Base-by-base conservation (phyloP, 2,797 vertebrate species). In the Nannoperca australis region DNA sequence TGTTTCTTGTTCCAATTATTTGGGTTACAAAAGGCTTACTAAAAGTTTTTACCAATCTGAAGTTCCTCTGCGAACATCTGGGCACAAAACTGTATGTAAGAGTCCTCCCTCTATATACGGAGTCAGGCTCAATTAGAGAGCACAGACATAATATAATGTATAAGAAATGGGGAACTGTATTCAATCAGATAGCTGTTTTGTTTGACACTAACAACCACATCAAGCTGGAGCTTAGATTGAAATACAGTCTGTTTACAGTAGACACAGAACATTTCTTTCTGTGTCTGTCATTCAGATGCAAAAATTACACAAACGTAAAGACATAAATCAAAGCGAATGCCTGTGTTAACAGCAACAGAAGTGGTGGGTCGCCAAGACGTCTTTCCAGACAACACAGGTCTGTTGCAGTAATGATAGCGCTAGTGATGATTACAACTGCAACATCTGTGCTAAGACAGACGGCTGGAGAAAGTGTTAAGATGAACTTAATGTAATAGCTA, bases 81-180 rank as follows among this genome's bases (percentile, higher is more conserved):
- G 36, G 17, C 58, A 67, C 54, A 55, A 24, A 83, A 47, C 47
- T 66, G 51, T 18, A 44, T 73, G 64, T 71, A 36, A 45, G 24
- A 73, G 47, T 68, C 78, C 27, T 70, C 60, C 67, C 76, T 64
- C 64, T 55, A 71, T 70, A 76, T 53, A 49, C 61, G 73, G 50
- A 83, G 82, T 74, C 76, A 60, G 72, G 64, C 70, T 82, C 59
- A 82, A 89, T 90, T 85, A 90, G 38, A 90, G 78, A 79, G 72
- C 27, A 65, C 70, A 56, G 54, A 83, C 67, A 40, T 75, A 80
- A 70, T 79, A 83, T 50, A 75, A 84, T 32, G 55, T 17, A 1
- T 30, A 30, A 67, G 51, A 60, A 84, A 76, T 70, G 51, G 22
- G 22, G 53, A 80, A 27, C 73, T 83, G 81, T 60, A 66, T 73